phyloP scores from a whole-genome alignment of 2,113 vertebrate species.

The Zapornia atra region DNA sequence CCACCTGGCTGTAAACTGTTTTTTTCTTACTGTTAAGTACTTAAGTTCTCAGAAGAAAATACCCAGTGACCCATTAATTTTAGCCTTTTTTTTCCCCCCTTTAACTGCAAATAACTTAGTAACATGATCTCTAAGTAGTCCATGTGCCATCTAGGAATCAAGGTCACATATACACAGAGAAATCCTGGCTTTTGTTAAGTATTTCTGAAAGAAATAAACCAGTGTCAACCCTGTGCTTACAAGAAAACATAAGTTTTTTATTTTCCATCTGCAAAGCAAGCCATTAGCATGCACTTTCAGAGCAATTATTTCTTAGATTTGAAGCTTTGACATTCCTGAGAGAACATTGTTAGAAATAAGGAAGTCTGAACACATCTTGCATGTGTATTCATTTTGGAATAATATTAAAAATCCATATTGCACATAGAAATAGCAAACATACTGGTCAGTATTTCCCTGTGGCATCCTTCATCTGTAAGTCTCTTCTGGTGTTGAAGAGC shows the following conservation, averaged over 20 bases:
- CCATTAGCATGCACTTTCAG: neutral
- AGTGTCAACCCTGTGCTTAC: neutral
- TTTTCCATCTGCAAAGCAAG: neutral
- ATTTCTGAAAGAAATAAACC: conserved; percentile 33
- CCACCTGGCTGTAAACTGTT: conserved; percentile 80
- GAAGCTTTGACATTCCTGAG: conserved; percentile 19
- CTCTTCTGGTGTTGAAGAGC: neutral
- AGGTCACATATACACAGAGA: conserved; percentile 67
- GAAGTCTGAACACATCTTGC: neutral
- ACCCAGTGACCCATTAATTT: conserved; percentile 75
- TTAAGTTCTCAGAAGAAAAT: conserved; percentile 79
- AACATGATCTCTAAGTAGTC: conserved; percentile 73
- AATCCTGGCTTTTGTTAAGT: conserved; percentile 13
- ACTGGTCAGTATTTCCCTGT: neutral
- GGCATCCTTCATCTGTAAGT: neutral
- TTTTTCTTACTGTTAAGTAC: conserved; percentile 77
- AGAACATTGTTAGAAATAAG: neutral
- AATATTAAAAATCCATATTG: neutral
- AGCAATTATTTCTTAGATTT: conserved; percentile 19
- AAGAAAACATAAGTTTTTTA: neutral
- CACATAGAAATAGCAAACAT: neutral
- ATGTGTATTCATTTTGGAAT: neutral
- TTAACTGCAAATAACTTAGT: conserved; percentile 74
- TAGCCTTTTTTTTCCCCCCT: conserved; percentile 68
- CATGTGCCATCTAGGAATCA: conserved; percentile 70